A percentile compares a stretch with the other conserved stretches of the same genome.
These are phyloP conservation scores for Digitonthophagus gazella DNA, from an alignment of 2,888 invertebrate species.

Conservation along the genomic window DNA sequence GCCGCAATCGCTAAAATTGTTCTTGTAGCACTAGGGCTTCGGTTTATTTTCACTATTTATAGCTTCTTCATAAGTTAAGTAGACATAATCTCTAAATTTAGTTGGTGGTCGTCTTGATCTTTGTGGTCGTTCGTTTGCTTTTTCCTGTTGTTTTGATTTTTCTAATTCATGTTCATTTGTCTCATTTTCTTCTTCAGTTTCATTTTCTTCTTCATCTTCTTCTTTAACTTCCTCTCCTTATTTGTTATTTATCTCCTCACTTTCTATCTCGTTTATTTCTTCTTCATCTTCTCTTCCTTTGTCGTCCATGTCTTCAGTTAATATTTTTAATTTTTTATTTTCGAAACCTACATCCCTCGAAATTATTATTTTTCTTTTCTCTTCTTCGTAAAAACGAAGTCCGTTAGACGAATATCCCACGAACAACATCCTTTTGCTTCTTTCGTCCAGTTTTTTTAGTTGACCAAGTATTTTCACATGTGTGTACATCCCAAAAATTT, in stretches of 20 bases:
- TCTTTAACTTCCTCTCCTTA: no score
- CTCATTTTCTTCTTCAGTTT: not conserved
- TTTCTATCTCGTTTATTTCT: not conserved
- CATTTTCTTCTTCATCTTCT: not conserved
- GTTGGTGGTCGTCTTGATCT: slow-evolving; percentile 11
- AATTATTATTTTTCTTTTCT: not conserved
- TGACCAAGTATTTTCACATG: not conserved
- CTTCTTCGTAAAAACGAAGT: not conserved
- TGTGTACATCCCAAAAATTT: not conserved
- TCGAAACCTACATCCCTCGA: slow-evolving; percentile 7
- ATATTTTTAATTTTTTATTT: slow-evolving; percentile 4
- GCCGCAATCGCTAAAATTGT: not conserved
- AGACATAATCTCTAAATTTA: not conserved
- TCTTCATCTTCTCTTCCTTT: not conserved
- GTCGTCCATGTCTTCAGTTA: slow-evolving; percentile 1
- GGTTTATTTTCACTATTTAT: not conserved
- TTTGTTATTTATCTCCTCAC: not conserved
- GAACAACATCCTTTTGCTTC: slow-evolving; percentile 2
- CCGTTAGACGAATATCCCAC: slow-evolving; percentile 5
- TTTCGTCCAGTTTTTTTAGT: slow-evolving; percentile 6
- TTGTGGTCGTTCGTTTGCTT: not conserved
- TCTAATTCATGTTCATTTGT: not conserved
- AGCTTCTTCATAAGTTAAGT: slow-evolving; percentile 4
- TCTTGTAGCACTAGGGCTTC: not conserved
- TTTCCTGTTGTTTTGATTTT: not conserved